Base-by-base conservation (phyloP, 2,113 vertebrate genomes). In the Recurvirostra avosetta region DNA sequence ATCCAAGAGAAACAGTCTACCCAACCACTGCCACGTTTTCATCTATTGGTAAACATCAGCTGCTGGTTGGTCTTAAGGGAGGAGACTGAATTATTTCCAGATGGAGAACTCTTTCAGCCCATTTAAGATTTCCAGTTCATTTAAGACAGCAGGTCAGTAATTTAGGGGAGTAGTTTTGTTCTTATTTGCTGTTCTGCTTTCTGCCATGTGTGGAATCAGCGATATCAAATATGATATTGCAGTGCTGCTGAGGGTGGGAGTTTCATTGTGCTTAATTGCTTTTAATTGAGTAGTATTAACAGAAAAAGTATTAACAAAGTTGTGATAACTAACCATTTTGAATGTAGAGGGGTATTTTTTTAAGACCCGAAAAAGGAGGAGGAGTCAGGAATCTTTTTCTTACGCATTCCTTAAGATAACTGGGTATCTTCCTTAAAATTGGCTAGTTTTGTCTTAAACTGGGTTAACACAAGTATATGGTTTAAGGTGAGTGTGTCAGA, bases 41-140 rank as follows among this genome's bases (percentile, higher is more conserved):
- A 86, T 89, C 92, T 97, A n/a, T 97, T 95, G 91, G 91, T 97
- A 96, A 97, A 97, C 95, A 97, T 90, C 92, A 83, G 93, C 96
- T 87, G 94, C 71, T 45, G 81, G 45, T 73, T 91, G 70, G 87
- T 76, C 85, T 92, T 81, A 29, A 73, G 94, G 84, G 95, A 94
- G 84, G 58, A 40, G 86, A 36, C 30, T 50, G 49, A 95, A 96
- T 95, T 92, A 94, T 74, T 90, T 94, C 94, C 96, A 97, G 92
- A 92, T 96, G 95, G 81, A 85, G 74, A 94, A 55, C 38, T 91
- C 62, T 76, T 55, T 70, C 81, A 94, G 96, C 62, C 71, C 65
- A 20, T 76, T 86, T 96, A 74, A 84, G 87, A 29, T 85, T 91
- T 73, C 89, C 87, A 63, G 71, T 59, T 93, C 77, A 86, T 93